Conservation (phyloP, 2,113 vertebrate species). For the Theristicus caerulescens region DNA sequence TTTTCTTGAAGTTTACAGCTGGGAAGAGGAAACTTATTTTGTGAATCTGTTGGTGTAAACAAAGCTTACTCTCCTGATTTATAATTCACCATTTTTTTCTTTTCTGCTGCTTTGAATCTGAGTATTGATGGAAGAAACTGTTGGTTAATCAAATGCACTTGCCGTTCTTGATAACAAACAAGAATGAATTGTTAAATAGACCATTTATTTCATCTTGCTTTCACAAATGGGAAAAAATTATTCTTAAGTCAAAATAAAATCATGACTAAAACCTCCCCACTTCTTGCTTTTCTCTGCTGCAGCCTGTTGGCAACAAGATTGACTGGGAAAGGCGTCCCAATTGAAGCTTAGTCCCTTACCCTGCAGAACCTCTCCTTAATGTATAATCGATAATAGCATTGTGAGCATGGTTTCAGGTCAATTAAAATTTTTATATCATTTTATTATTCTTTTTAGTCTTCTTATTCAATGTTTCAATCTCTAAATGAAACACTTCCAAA, state of each 20-base stretch:
- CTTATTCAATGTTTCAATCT: not conserved
- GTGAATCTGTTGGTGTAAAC: not conserved
- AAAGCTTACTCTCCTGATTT: not conserved
- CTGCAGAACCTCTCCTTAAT: not conserved
- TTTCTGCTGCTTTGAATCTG: not conserved
- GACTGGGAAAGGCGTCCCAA: not conserved
- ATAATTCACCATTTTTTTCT: not conserved
- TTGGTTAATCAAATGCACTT: not conserved
- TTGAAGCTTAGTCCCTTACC: not conserved
- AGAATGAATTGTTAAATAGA: not conserved
- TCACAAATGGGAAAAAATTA: not conserved
- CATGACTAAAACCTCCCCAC: not conserved
- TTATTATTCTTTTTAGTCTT: not conserved
- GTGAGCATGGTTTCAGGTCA: not conserved
- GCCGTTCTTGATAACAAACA: not conserved
- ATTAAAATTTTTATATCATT: not conserved
- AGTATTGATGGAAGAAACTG: not conserved
- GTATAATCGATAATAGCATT: not conserved
- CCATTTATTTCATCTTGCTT: not conserved
- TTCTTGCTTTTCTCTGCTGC: not conserved
- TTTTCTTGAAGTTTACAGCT: conserved; percentile 12
- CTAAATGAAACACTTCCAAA: not conserved
- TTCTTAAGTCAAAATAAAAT: not conserved
- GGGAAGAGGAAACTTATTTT: not conserved
- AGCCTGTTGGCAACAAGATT: not conserved